phyloP scores from a whole-genome alignment of 2,797 vertebrate genomes.

The Microcaecilia unicolor region DNA sequence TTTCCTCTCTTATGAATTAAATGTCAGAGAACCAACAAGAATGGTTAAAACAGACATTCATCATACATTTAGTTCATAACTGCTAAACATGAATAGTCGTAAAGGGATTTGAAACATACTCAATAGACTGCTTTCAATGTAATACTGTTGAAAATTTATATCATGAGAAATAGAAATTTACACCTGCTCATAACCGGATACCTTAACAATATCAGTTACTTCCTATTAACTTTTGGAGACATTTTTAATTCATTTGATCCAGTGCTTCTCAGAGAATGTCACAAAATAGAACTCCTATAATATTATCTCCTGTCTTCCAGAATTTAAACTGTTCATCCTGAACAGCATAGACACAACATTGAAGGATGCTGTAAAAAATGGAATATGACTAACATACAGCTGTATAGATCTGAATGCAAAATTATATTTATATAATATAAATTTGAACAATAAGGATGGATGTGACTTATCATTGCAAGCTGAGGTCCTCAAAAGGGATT shows the following conservation, averaged over 20 bases:
- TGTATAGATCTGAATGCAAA: background rate
- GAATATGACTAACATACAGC: background rate
- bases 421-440: constrained; percentile 13
- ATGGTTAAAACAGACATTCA: background rate
- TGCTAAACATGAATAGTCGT: background rate
- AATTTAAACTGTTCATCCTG: constrained; percentile 20
- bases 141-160: background rate
- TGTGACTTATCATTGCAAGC: background rate
- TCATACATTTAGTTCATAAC: constrained; percentile 3
- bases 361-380: constrained; percentile 15
- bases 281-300: constrained; percentile 28
- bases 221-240: constrained; percentile 23
- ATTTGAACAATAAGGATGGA: constrained; percentile 1
- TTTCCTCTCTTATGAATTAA: constrained; percentile 3
- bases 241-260: constrained; percentile 19
- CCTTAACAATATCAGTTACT: background rate
- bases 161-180: background rate
- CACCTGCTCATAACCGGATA: background rate
- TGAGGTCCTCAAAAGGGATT: too few relatives aligned
- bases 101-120: background rate
- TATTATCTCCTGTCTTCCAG: constrained; percentile 28
- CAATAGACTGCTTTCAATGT: background rate
- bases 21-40: constrained; percentile 14
- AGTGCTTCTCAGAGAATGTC: constrained; percentile 16
- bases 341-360: constrained; percentile 7